These are phyloP conservation scores for Perca flavescens DNA, from an alignment of 2,113 vertebrate genomes.

Conservation along the genomic window DNA sequence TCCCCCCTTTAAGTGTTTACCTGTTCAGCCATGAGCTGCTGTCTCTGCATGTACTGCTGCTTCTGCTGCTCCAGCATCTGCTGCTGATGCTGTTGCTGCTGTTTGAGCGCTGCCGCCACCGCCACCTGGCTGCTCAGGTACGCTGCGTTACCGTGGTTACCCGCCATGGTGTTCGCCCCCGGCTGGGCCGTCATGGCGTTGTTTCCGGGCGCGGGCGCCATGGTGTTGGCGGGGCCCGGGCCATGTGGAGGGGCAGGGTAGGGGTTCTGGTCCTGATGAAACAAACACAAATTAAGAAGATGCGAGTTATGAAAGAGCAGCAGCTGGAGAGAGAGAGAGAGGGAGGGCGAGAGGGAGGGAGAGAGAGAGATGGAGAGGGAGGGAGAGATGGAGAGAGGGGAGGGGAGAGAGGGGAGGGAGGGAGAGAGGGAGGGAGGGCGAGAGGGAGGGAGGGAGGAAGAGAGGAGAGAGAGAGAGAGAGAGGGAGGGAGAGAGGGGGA, in stretches of 20 bases:
- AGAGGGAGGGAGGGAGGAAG: too few species aligned
- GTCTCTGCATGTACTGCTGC: slow-evolving; percentile 82
- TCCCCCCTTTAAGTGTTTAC: slow-evolving; percentile 69
- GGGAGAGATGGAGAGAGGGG: too few species aligned
- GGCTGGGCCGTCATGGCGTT: slow-evolving; percentile 84
- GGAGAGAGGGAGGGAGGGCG: too few species aligned
- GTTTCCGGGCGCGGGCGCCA: slow-evolving; percentile 83
- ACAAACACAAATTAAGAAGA: background rate
- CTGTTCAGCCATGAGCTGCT: slow-evolving; percentile 94
- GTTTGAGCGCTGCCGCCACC: slow-evolving; percentile 87
- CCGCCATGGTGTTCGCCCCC: slow-evolving; percentile 82
- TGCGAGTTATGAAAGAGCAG: too few species aligned
- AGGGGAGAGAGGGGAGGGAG: too few species aligned
- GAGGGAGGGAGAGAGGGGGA: too few species aligned
- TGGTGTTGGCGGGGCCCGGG: slow-evolving; percentile 82
- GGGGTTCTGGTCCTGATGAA: slow-evolving; percentile 89
- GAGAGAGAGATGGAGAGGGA: too few species aligned
- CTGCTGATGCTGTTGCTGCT: slow-evolving; percentile 83
- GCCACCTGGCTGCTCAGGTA: slow-evolving; percentile 90
- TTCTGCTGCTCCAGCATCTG: slow-evolving; percentile 39
- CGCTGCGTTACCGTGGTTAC: slow-evolving; percentile 84
- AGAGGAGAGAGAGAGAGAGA: too few species aligned
- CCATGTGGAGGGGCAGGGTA: slow-evolving; percentile 83
- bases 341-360: too few species aligned
- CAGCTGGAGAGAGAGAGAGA: too few species aligned